These are phyloP conservation scores for Antheraea assamensis DNA, from an alignment of 2,888 invertebrate species.

Conservation along the genomic window DNA sequence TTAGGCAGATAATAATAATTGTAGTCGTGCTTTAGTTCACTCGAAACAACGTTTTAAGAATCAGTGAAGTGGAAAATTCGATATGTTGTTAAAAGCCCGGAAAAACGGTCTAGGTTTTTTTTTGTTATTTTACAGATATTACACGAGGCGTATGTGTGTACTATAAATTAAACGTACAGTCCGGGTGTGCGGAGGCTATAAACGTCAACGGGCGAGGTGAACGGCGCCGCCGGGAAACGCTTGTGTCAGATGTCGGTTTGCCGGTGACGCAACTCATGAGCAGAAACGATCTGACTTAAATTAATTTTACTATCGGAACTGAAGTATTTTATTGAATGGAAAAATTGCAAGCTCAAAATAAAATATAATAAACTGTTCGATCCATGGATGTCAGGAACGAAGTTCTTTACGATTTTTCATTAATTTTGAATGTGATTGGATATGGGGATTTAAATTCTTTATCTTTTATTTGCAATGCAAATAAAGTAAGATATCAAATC, in stretches of 20 bases:
- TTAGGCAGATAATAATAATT: too few species aligned
- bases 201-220: constrained; percentile 60
- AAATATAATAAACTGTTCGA: too few species aligned
- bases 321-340: too few species aligned
- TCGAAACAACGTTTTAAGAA: too few species aligned
- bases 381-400: too few species aligned
- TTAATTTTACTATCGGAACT: too few species aligned
- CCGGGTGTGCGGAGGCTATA: constrained; percentile 48
- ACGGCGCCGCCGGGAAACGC: constrained; percentile 55
- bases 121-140: constrained; percentile 12
- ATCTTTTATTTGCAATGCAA: too few species aligned
- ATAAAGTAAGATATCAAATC: too few species aligned
- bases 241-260: constrained; percentile 51
- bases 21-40: too few species aligned
- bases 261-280: constrained; percentile 27
- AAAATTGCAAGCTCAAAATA: neutral
- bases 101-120: neutral
- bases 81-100: neutral
- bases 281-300: neutral
- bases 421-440: too few species aligned
- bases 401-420: too few species aligned
- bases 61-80: neutral
- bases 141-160: constrained; percentile 22
- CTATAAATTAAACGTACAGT: constrained; percentile 54
- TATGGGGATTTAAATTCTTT: too few species aligned